Base-by-base conservation (phyloP, 2,888 invertebrate genomes). In the Agriopis aurantiaria region DNA sequence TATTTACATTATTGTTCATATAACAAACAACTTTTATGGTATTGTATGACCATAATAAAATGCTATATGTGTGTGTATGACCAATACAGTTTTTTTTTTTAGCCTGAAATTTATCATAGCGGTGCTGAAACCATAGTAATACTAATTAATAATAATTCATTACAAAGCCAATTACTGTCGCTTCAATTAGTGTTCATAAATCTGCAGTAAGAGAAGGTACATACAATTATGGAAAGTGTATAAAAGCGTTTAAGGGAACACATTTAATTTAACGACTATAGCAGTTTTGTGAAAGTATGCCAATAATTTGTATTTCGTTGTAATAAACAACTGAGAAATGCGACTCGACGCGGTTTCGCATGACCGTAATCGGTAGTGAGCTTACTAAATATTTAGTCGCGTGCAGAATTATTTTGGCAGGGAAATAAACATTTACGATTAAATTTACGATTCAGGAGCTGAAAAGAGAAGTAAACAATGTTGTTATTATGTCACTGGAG, bases 361-460 rank as follows among this genome's bases (percentile, higher is more conserved):
- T 88, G 89, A 80, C 81, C 73, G 78, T 86, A 87, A 87, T 89
- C 85, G 66, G 66, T 52, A 52, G 56, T 49, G 59, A 53, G 78
- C 83, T 84, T 80, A 84, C 86, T 86, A 88, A 89, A 88, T 87
- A 89, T 87, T 87, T 85, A 82, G 89, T 90, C 87, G 90, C 90
- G 90, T 90, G 90, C 84, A 78, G 72, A 81, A 82, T 80, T 82
- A 84, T 81, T 84, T 81, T 76, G 80, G 81, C 76, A 78, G 80
- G 80, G 78, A 78, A 84, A 85, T 83, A 85, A 86, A 83, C 82
- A 84, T 85, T 82, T 82, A 85, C 82, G 83, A 82, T 83, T 82
- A 82, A 84, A 78, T 85, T 84, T 81, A 85, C 75, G 78, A 80
- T 78, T 78, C 58, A 70, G 76, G 74, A 75, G 73, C 76, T 77